phyloP scores from a whole-genome alignment of 2,113 vertebrate species.

The Serinus canaria region DNA sequence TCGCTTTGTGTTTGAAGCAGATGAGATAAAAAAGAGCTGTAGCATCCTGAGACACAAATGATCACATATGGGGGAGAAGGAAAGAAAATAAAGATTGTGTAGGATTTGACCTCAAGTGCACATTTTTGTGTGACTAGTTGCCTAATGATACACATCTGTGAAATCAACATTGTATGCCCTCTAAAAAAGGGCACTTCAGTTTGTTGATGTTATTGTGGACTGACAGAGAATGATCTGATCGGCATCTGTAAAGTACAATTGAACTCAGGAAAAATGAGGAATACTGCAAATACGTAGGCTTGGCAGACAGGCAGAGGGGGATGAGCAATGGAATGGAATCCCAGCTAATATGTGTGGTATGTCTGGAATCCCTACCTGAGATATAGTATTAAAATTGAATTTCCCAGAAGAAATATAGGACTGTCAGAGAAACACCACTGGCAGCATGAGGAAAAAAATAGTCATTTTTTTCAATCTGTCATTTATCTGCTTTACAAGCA shows the following conservation, averaged over 20 bases:
- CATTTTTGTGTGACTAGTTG: conserved; percentile 40
- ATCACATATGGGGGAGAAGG: conserved; percentile 1
- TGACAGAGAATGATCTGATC: background rate
- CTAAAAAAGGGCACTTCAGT: background rate
- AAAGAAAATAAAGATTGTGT: conserved; percentile 27
- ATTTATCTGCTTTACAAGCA: conserved; percentile 34
- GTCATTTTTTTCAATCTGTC: conserved; percentile 3
- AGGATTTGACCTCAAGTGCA: conserved; percentile 20
- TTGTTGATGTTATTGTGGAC: background rate
- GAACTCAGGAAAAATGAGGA: conserved; percentile 2
- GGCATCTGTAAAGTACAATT: background rate
- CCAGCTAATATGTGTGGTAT: conserved; percentile 24
- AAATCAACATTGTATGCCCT: background rate
- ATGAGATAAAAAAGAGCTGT: conserved; percentile 35
- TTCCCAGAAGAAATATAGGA: conserved; percentile 38
- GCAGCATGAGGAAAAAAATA: conserved; percentile 27
- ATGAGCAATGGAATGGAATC: conserved; percentile 4
- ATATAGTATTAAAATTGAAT: conserved; percentile 31
- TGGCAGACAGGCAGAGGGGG: conserved; percentile 8
- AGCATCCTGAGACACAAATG: background rate
- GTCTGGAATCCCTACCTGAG: background rate
- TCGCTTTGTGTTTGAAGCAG: background rate
- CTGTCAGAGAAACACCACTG: conserved; percentile 22
- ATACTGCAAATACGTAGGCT: background rate
- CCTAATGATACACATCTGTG: conserved; percentile 31